Percentiles rank a stretch among this genome's conserved stretches.
These are phyloP conservation scores for Antheraea pernyi DNA, from an alignment of 1,140 invertebrate genomes.

Conservation along the genomic window DNA sequence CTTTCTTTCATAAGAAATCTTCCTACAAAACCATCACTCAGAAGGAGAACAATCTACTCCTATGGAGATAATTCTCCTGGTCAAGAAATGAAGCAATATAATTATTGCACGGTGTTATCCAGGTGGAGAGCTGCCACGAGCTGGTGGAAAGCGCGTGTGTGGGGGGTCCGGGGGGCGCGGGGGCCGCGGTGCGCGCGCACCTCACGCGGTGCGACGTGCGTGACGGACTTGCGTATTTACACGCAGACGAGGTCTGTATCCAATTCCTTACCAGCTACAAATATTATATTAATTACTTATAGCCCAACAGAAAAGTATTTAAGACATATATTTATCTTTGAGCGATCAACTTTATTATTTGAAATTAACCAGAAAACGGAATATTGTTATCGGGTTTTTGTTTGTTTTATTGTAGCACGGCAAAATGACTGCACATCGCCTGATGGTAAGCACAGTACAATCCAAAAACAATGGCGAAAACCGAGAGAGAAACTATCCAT, in stretches of 20 bases:
- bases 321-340: background rate
- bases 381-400: no score
- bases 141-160: conserved; percentile 79
- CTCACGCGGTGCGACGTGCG: conserved; percentile 46
- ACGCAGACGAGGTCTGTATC: conserved; percentile 54
- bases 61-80: no score
- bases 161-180: conserved; percentile 40
- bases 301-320: background rate
- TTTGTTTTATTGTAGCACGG: no score
- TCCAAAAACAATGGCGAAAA: no score
- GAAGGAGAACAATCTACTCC: no score
- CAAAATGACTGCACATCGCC: no score
- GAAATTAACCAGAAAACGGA: no score
- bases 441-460: no score
- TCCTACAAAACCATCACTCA: no score
- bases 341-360: no score
- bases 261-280: background rate
- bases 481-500: no score
- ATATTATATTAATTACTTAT: background rate
- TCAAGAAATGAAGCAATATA: background rate
- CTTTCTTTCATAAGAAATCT: no score
- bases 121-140: conserved; percentile 83
- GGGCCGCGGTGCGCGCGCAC: conserved; percentile 48
- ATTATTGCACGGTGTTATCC: background rate
- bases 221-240: conserved; percentile 60